Percentiles rank a stretch among this genome's conserved stretches.
Conservation (phyloP, 92 coral and sea anemone species). For the Epizoanthus rinbou region DNA sequence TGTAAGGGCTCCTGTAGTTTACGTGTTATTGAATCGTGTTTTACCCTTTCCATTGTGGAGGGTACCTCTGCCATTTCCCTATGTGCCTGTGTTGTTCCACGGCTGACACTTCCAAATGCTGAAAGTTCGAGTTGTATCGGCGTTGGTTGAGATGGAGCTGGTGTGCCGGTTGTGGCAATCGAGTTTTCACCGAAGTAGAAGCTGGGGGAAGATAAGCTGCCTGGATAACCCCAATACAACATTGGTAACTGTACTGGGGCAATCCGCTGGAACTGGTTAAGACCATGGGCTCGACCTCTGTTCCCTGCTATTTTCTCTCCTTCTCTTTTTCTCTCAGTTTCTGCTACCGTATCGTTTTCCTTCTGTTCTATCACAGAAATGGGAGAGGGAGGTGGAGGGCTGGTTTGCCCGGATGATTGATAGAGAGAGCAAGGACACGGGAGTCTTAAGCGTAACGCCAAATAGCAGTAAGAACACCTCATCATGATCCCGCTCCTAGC, state of each 20-base stretch:
- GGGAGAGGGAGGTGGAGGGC: constrained; percentile 4
- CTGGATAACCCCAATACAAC: constrained; percentile 1
- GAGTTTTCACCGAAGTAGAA: constrained; percentile 18
- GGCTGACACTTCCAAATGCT: neutral
- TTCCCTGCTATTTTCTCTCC: neutral
- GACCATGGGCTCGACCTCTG: constrained; percentile 4
- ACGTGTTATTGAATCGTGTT: neutral
- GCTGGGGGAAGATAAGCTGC: neutral
- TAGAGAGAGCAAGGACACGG: constrained; percentile 36
- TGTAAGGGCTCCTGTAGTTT: neutral
- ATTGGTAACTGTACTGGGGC: neutral
- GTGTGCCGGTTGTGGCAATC: neutral
- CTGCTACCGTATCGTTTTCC: neutral
- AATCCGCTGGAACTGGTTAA: neutral
- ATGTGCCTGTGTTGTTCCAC: neutral
- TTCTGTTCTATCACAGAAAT: neutral
- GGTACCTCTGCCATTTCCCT: constrained; percentile 2
- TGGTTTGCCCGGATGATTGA: constrained; percentile 9
- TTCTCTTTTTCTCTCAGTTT: neutral
- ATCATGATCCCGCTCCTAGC: neutral
- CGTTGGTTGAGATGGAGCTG: neutral
- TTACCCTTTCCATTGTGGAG: neutral
- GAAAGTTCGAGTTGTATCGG: neutral
- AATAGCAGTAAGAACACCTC: constrained; percentile 26
- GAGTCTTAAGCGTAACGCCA: constrained; percentile 15